These are phyloP conservation scores for Prosopocoilus inquinatus DNA, from an alignment of 2,888 invertebrate species.

Conservation along the genomic window DNA sequence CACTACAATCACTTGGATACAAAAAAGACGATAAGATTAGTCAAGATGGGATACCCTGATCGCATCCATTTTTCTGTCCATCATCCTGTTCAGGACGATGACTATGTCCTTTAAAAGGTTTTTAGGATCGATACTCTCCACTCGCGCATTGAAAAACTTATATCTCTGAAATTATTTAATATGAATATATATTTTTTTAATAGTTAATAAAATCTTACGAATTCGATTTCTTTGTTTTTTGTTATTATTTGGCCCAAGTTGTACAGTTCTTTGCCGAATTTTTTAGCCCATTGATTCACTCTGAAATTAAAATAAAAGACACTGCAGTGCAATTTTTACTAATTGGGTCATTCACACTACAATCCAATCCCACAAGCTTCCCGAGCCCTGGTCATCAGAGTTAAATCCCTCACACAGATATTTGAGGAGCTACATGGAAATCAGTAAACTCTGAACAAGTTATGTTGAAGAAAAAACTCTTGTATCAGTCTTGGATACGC, in stretches of 20 bases:
- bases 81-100: conserved; percentile 79
- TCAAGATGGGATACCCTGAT: conserved; percentile 58
- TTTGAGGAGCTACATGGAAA: too few relatives aligned
- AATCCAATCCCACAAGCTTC: too few relatives aligned
- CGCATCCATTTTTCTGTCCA: conserved; percentile 87
- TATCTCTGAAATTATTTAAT: conserved; percentile 63
- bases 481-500: too few relatives aligned
- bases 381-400: too few relatives aligned
- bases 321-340: too few relatives aligned
- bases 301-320: conserved; percentile 49
- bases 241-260: conserved; percentile 74
- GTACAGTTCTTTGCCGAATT: conserved; percentile 77
- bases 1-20: conserved; percentile 55
- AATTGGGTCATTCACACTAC: too few relatives aligned
- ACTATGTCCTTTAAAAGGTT: conserved; percentile 77
- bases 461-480: too few relatives aligned
- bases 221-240: conserved; percentile 72
- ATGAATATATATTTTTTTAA: conserved; percentile 20
- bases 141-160: conserved; percentile 73
- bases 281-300: conserved; percentile 76
- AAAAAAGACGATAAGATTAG: background rate
- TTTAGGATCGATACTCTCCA: conserved; percentile 76
- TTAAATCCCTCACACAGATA: too few relatives aligned
- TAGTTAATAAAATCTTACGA: conserved; percentile 56
- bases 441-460: too few relatives aligned